Conservation (phyloP, 2,797 vertebrate species). For the Peromyscus nudipes region DNA sequence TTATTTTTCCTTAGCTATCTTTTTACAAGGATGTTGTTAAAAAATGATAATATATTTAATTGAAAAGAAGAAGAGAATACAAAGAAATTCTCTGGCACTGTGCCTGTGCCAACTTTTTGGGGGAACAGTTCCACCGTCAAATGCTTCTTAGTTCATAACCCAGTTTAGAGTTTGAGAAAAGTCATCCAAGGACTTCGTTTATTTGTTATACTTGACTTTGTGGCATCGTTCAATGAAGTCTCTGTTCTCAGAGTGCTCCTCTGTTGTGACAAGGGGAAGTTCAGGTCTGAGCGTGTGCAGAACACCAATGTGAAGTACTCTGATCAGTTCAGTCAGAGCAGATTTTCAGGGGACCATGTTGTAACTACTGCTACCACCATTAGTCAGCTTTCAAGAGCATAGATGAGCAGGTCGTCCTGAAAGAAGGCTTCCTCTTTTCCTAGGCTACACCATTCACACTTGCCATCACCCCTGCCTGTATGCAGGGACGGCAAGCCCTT, state of each 20-base stretch:
- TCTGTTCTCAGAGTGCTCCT: background rate
- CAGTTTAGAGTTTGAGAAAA: slow-evolving; percentile 40
- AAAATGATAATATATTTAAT: background rate
- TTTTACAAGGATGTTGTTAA: slow-evolving; percentile 23
- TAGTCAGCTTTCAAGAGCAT: background rate
- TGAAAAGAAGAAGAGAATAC: background rate
- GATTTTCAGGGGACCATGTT: background rate
- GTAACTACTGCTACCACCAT: accelerated
- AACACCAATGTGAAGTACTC: background rate
- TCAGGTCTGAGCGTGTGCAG: background rate
- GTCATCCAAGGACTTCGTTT: background rate
- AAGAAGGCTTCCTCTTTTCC: background rate
- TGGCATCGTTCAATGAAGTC: background rate
- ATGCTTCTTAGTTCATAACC: background rate
- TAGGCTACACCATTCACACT: accelerated
- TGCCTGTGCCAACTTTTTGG: background rate
- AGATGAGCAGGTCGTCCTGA: too few species aligned
- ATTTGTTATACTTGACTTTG: background rate
- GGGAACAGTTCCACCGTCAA: background rate
- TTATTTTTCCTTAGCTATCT: background rate
- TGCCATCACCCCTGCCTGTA: background rate
- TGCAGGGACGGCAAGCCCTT: background rate
- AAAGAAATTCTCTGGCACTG: background rate
- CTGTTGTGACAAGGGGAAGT: slow-evolving; percentile 14
- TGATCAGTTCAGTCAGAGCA: background rate